These are phyloP conservation scores for Melanotaenia trifasciata DNA, from an alignment of 2,797 vertebrate genomes.

Conservation along the genomic window DNA sequence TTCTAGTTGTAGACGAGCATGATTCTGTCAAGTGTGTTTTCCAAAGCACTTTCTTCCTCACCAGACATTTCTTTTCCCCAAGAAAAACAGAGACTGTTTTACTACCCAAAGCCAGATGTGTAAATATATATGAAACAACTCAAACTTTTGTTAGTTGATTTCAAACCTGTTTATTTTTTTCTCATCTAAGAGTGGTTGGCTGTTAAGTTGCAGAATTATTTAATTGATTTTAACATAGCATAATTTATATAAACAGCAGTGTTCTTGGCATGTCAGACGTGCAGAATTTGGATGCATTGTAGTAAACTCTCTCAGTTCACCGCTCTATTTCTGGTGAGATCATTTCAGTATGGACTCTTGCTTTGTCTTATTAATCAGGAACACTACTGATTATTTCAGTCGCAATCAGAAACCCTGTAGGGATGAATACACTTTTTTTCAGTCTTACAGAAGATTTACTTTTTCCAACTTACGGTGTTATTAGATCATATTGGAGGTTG, in stretches of 20 bases:
- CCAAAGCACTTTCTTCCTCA: conserved; percentile 82
- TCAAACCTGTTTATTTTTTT: conserved; percentile 76
- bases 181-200: conserved; percentile 82
- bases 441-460: conserved; percentile 56
- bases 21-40: conserved; percentile 70
- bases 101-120: conserved; percentile 88
- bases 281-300: conserved; percentile 39
- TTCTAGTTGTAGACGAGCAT: conserved; percentile 74
- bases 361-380: conserved; percentile 51
- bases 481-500: conserved; percentile 34
- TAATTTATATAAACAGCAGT: conserved; percentile 50
- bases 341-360: conserved; percentile 35
- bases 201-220: conserved; percentile 68
- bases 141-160: conserved; percentile 76
- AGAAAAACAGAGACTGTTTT: conserved; percentile 88
- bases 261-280: conserved; percentile 37
- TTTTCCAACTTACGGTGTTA: conserved; percentile 31
- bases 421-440: conserved; percentile 33
- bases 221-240: conserved; percentile 41
- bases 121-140: conserved; percentile 76
- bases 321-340: conserved; percentile 53
- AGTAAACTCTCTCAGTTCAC: conserved; percentile 26
- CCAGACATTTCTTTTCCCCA: conserved; percentile 73
- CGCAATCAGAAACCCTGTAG: conserved; percentile 20
- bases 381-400: conserved; percentile 22